Conservation (phyloP, 2,113 vertebrate species). For the Cavia aperea region DNA sequence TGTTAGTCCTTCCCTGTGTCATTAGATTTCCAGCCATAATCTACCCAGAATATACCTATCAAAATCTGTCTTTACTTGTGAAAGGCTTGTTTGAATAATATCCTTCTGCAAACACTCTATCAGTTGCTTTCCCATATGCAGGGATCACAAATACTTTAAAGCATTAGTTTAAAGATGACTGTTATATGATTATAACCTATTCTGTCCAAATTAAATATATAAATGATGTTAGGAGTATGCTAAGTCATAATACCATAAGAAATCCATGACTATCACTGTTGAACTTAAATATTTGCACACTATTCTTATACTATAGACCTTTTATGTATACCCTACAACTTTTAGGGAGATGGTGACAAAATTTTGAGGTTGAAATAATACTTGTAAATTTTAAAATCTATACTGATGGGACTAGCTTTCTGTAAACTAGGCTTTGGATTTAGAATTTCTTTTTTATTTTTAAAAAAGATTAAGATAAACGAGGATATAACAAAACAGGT, state of each 20-base stretch:
- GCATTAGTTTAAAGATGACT: not conserved
- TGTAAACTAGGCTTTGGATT: not conserved
- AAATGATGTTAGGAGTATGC: not conserved
- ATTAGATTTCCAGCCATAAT: not conserved
- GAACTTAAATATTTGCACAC: slow-evolving; percentile 13
- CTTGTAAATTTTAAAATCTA: not conserved
- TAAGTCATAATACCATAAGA: not conserved
- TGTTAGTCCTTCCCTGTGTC: not conserved
- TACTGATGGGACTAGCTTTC: not conserved
- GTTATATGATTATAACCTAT: not conserved
- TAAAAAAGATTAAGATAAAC: too few species aligned
- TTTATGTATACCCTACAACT: not conserved
- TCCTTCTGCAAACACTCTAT: not conserved
- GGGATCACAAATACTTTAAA: not conserved
- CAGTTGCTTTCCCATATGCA: not conserved
- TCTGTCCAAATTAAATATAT: not conserved
- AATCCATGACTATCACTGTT: not conserved
- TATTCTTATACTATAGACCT: not conserved
- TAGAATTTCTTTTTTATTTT: not conserved
- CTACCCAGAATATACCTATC: not conserved
- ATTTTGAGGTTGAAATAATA: slow-evolving; percentile 31
- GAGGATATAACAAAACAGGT: too few species aligned
- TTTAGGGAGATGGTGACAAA: not conserved
- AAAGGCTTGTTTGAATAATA: not conserved
- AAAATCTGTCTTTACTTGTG: not conserved